Evolutionary conservation across 2,888 invertebrate genomes (phyloP), one percentile per base, ranked within the genome.

Genomic region (Lumbricus terrestris): DNA sequence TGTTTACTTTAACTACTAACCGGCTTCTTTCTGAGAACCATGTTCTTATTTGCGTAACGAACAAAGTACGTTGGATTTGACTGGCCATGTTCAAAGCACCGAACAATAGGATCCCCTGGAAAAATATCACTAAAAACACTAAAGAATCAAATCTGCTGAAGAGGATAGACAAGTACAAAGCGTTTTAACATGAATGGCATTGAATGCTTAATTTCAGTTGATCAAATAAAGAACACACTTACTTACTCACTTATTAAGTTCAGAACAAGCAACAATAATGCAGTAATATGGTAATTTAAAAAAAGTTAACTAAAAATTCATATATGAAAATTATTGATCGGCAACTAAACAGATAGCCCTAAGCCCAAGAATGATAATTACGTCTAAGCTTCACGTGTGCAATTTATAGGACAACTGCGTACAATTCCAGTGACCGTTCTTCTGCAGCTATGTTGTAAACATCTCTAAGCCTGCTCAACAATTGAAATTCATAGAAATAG

Each of bases 51-150:
- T 16, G 93, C 95, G 90, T 94, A 94, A 90, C 92, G 91, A 13
- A 95, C 92, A 91, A 94, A 95, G 92, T 95, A 95, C 4, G 95
- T 95, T 15, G 95, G 95, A 91, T 95, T 95, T 15, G 95, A 95
- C 93, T 95, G 95, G 29, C 95, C 95, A 92, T 95, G 95, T 37
- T 92, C 92, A 92, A 93, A 95, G 91, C 93, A 93, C 40, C 94
- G 91, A 0, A 95, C 91, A 33, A 92, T 91, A 42, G 94, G 94
- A 13, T 91, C 89, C 23, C 93, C 93, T 92, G 91, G 88, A 89
- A 88, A 37, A 20, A 85, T n/a, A 34, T 34, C 20, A 85, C 83
- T 35, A 85, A n/a, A n/a, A n/a, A 85, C 33, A 85, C 35, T 35
- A 20, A 35, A 85, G 34, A 6, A 85, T 35, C 35, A 85, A 85